Evolutionary conservation across 2,113 vertebrate species (phyloP).

Genomic region (Rana temporaria): DNA sequence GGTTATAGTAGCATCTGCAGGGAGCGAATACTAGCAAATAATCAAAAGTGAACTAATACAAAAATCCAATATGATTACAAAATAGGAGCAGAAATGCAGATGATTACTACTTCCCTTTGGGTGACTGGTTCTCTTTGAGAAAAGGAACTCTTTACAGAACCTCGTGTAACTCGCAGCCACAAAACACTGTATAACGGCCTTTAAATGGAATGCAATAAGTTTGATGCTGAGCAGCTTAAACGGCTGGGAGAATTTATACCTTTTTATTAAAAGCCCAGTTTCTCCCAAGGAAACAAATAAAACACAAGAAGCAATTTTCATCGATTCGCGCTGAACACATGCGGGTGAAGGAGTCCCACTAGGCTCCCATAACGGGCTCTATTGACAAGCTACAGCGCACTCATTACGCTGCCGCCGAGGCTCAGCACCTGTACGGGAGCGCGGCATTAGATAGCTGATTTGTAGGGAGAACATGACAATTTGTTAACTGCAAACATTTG

Average conservation of each 20-base stretch:
- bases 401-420: not conserved
- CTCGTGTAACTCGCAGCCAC: too few relatives aligned
- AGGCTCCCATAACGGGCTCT: not conserved
- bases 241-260: not conserved
- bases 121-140: too few relatives aligned
- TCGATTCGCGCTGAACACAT: not conserved
- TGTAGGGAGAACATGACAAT: not conserved
- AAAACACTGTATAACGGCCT: too few relatives aligned
- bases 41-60: too few relatives aligned
- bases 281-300: not conserved
- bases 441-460: not conserved
- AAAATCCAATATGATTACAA: too few relatives aligned
- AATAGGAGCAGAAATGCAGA: too few relatives aligned
- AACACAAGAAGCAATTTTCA: not conserved
- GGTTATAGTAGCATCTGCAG: too few relatives aligned
- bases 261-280: constrained; percentile 18
- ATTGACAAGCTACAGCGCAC: not conserved
- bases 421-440: not conserved
- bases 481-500: not conserved
- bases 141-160: too few relatives aligned
- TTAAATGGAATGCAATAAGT: too few relatives aligned
- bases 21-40: too few relatives aligned
- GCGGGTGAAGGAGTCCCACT: not conserved
- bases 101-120: too few relatives aligned
- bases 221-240: not conserved